These are phyloP conservation scores for Trypoxylus dichotomus DNA, from an alignment of 1,140 invertebrate genomes.

Conservation along the genomic window DNA sequence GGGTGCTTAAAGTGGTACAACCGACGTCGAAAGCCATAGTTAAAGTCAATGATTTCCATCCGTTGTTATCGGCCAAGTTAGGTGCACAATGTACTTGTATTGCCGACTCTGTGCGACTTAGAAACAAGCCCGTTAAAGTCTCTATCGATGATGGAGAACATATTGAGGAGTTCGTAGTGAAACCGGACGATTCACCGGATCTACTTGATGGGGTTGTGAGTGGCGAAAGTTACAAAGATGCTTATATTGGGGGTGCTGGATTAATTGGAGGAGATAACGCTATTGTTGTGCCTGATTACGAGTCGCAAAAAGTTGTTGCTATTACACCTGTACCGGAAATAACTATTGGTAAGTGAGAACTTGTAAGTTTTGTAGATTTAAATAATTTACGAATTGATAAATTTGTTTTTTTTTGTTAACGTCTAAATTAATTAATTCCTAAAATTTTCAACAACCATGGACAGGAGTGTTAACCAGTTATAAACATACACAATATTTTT, in stretches of 20 bases:
- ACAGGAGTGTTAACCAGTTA: too few species aligned
- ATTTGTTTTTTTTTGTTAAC: too few species aligned
- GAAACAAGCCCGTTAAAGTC: slow-evolving; percentile 46
- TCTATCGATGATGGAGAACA: slow-evolving; percentile 39
- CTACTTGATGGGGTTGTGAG: slow-evolving; percentile 47
- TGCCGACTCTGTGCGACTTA: slow-evolving; percentile 63
- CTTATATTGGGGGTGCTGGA: not conserved
- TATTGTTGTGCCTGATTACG: slow-evolving; percentile 30
- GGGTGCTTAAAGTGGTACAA: slow-evolving; percentile 36
- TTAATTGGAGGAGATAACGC: not conserved
- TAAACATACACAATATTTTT: too few species aligned
- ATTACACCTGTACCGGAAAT: slow-evolving; percentile 40
- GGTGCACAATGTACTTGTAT: slow-evolving; percentile 74
- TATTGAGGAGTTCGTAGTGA: slow-evolving; percentile 46
- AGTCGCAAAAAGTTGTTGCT: slow-evolving; percentile 39
- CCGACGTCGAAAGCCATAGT: slow-evolving; percentile 43
- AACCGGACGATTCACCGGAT: slow-evolving; percentile 36
- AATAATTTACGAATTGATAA: too few species aligned
- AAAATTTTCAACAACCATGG: too few species aligned
- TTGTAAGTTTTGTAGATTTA: too few species aligned
- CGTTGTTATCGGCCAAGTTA: slow-evolving; percentile 68
- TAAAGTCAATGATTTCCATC: slow-evolving; percentile 53
- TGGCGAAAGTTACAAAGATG: slow-evolving; percentile 34
- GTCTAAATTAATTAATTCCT: too few species aligned
- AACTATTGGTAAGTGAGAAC: slow-evolving; percentile 30